phyloP scores from a whole-genome alignment of 2,113 vertebrate species.

The Motacilla alba region DNA sequence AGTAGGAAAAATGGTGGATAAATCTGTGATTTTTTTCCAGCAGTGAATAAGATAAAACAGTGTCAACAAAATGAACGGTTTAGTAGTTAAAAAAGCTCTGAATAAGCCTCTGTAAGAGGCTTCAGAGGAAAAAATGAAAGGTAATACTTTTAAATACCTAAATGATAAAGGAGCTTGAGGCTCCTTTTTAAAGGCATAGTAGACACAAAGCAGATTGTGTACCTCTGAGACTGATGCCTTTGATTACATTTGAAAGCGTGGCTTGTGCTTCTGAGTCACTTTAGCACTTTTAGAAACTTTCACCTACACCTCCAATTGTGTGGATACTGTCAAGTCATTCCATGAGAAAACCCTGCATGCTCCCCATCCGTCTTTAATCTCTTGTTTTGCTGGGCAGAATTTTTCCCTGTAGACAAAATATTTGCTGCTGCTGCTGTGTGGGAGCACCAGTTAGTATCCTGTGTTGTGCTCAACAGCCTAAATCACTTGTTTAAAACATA shows the following conservation, averaged over 20 bases:
- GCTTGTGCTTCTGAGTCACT: constrained; percentile 27
- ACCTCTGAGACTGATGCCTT: not conserved
- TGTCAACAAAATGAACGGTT: constrained; percentile 7
- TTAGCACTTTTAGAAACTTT: constrained; percentile 17
- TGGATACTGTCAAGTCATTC: not conserved
- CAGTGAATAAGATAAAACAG: not conserved
- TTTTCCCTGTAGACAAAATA: not conserved
- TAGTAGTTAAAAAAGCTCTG: not conserved
- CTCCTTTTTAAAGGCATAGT: not conserved
- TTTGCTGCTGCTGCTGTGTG: not conserved
- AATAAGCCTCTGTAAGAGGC: not conserved
- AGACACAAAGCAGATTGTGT: not conserved
- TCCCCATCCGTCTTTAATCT: not conserved
- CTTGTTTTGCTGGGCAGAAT: constrained; percentile 31
- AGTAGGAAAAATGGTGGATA: not conserved
- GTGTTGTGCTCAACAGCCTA: not conserved
- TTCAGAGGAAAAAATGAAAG: constrained; percentile 38
- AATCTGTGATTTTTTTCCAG: not conserved
- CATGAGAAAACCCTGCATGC: constrained; percentile 31
- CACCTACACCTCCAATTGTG: not conserved
- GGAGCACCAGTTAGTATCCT: not conserved
- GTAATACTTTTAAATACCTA: not conserved
- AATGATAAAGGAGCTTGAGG: not conserved
- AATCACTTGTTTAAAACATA: not conserved
- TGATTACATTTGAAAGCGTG: constrained; percentile 6